phyloP scores from a whole-genome alignment of 2,888 invertebrate genomes.

The Saturnia pavonia region DNA sequence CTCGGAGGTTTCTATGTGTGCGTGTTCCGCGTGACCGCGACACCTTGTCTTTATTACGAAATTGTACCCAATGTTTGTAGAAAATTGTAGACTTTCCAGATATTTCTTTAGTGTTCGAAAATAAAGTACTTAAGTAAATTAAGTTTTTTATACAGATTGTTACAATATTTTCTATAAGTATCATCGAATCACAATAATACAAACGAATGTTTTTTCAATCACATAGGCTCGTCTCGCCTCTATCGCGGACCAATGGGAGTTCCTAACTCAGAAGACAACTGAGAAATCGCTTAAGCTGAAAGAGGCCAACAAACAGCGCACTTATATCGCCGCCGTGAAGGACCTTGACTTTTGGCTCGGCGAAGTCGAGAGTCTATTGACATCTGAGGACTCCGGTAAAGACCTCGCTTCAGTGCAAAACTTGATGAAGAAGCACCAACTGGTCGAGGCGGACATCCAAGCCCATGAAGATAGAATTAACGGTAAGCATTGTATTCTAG shows the following conservation, averaged over 20 bases:
- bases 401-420: constrained; percentile 99
- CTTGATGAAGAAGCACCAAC: constrained; percentile 98
- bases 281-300: constrained; percentile 99
- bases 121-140: too few relatives aligned
- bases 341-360: constrained; percentile 99
- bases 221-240: constrained; percentile 88
- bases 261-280: constrained; percentile 97
- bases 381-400: constrained; percentile 98
- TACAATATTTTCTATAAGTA: not conserved
- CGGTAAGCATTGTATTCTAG: constrained; percentile 65
- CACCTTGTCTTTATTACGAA: too few relatives aligned
- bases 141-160: too few relatives aligned
- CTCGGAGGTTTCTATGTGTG: too few relatives aligned
- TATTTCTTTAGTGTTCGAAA: too few relatives aligned
- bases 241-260: constrained; percentile 99
- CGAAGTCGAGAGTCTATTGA: constrained; percentile 97
- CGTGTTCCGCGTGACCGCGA: too few relatives aligned
- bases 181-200: not conserved
- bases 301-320: constrained; percentile 99
- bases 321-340: constrained; percentile 99
- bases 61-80: too few relatives aligned
- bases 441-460: constrained; percentile 98
- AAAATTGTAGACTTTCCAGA: too few relatives aligned
- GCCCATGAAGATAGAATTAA: constrained; percentile 97
- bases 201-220: not conserved